These are phyloP conservation scores for Burhinus bistriatus DNA, from an alignment of 2,113 vertebrate genomes.

Conservation along the genomic window DNA sequence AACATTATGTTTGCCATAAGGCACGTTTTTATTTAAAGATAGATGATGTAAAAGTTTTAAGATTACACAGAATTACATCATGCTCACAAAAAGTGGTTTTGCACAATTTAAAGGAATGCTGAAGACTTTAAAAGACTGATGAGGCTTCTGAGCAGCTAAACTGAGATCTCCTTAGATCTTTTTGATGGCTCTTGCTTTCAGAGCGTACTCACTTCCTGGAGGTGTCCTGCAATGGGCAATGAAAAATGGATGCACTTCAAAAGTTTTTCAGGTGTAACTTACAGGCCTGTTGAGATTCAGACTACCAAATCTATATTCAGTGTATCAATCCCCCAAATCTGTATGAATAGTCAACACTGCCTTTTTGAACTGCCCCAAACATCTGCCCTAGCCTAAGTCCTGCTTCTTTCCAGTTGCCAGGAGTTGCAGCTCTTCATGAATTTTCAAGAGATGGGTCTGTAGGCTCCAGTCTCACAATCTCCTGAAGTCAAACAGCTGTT, in stretches of 20 bases:
- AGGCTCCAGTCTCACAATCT: neutral
- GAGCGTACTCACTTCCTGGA: neutral
- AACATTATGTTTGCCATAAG: constrained; percentile 48
- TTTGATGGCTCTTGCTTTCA: neutral
- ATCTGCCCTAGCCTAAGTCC: neutral
- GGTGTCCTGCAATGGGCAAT: neutral
- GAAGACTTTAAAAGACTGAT: neutral
- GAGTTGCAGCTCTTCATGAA: neutral
- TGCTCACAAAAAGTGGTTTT: neutral
- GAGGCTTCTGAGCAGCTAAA: neutral
- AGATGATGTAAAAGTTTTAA: constrained; percentile 28
- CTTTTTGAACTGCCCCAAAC: neutral
- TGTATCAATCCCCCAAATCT: neutral
- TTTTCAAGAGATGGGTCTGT: neutral
- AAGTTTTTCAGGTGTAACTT: neutral
- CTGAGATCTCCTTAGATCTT: neutral
- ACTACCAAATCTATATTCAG: neutral
- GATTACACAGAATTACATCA: neutral
- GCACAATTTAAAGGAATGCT: neutral
- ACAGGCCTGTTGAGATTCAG: neutral
- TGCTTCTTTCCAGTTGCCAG: neutral
- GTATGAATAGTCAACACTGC: neutral
- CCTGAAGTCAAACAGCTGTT: neutral
- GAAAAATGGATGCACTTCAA: neutral
- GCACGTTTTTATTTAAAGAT: constrained; percentile 51